Evolutionary conservation across 2,797 vertebrate species (phyloP), one percentile per base, ranked within the genome.

Genomic region (Gila robusta): DNA sequence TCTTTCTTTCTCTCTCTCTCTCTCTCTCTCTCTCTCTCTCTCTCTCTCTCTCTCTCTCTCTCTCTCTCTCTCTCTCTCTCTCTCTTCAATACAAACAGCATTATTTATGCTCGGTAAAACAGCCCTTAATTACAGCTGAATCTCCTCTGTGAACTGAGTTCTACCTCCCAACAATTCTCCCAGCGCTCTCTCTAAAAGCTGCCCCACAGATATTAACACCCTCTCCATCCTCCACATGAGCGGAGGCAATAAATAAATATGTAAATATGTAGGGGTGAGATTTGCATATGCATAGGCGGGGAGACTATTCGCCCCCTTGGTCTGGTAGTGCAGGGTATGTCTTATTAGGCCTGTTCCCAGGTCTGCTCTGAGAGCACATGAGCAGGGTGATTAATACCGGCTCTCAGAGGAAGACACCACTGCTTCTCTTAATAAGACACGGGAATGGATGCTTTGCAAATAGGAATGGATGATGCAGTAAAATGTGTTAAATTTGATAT

Each of bases 61-160:
- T 84, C 79, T 56, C 89, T 78, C 88, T 85, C 85, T 88, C 85
- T 79, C 94, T 93, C 95, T 93, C 95, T 23, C 54, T 56, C 47
- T 26, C 94, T 92, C 94, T 92, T 96, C 96, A 98, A 97, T 96
- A 97, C 97, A 98, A 99, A 99, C 98, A 97, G 97, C 97, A 98
- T 99, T 99, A 99, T 99, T 99, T 98, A 99, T 99, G 97, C 97
- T 97, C 95, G 84, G 97, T 96, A 97, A 98, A 99, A 98, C 97
- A 97, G 96, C 97, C 96, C 97, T 98, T 99, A 99, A 99, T 99
- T 99, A 99, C 98, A 98, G 96, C 97, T 97, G 97, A 97, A 90
- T 97, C 95, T 95, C 91, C 91, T 86, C 81, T 91, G 96, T 96
- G 97, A 96, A 96, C 97, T 95, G 94, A 95, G 93, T 94, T 95